A percentile compares a stretch with the other conserved stretches of the same genome.
Evolutionary conservation across 2,888 invertebrate genomes (phyloP).

Genomic region (Hermaeophaga mercurialis): DNA sequence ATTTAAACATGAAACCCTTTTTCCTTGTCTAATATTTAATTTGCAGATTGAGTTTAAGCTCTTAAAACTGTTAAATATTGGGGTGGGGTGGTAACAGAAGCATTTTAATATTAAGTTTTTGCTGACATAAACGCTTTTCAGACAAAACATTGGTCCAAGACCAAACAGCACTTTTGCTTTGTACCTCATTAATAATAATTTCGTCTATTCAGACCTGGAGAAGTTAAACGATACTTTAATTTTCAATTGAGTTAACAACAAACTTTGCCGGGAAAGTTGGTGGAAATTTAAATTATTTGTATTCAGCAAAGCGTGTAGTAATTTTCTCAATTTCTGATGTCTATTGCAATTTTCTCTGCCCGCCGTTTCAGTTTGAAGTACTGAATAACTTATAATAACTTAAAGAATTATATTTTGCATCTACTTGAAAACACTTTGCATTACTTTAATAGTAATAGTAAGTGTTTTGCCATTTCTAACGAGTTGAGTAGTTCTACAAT

Average conservation of each 20-base stretch:
- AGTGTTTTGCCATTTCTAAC: constrained; percentile 12
- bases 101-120: not conserved
- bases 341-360: constrained; percentile 24
- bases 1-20: no score
- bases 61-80: no score
- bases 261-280: constrained; percentile 21
- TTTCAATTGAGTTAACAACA: constrained; percentile 26
- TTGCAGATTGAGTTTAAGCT: no score
- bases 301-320: constrained; percentile 22
- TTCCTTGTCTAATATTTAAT: no score
- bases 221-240: constrained; percentile 22
- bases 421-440: constrained; percentile 11
- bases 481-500: no score
- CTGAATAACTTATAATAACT: constrained; percentile 24
- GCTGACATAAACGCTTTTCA: not conserved
- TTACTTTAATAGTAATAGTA: constrained; percentile 15
- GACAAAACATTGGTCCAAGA: constrained; percentile 5
- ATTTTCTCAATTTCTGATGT: constrained; percentile 25
- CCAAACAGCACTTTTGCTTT: not conserved
- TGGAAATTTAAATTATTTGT: constrained; percentile 25
- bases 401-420: constrained; percentile 10
- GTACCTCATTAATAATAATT: constrained; percentile 17
- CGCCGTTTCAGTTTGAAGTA: constrained; percentile 16
- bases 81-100: no score
- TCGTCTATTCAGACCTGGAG: constrained; percentile 9